Evolutionary conservation across 2,888 invertebrate species (phyloP).

Genomic region (Polydrusus cervinus): DNA sequence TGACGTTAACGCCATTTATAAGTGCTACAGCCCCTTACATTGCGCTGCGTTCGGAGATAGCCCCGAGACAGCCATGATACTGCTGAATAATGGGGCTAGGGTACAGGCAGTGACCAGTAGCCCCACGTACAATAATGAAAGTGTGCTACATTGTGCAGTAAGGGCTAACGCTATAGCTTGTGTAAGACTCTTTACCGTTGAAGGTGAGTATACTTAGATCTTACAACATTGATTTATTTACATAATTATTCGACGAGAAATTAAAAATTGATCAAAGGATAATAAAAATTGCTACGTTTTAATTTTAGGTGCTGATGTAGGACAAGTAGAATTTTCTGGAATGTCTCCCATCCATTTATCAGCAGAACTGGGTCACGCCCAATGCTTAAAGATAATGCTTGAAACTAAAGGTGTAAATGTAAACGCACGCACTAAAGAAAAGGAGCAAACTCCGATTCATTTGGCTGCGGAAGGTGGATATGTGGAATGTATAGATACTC

Average conservation of each 20-base stretch:
- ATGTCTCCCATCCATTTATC: slow-evolving; percentile 87
- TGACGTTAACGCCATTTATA: slow-evolving; percentile 80
- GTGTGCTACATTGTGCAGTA: slow-evolving; percentile 88
- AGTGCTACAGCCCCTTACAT: slow-evolving; percentile 88
- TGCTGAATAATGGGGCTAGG: slow-evolving; percentile 82
- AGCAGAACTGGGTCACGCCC: slow-evolving; percentile 85
- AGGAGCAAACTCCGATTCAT: slow-evolving; percentile 87
- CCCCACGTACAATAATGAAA: slow-evolving; percentile 79
- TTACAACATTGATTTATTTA: neutral
- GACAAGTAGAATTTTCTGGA: slow-evolving; percentile 83
- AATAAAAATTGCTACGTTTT: no score
- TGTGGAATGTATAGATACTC: slow-evolving; percentile 84
- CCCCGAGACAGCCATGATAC: slow-evolving; percentile 84
- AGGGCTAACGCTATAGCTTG: slow-evolving; percentile 89
- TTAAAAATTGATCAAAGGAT: no score
- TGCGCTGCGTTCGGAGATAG: slow-evolving; percentile 93
- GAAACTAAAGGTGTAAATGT: slow-evolving; percentile 83
- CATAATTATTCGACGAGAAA: no score
- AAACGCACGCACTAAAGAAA: slow-evolving; percentile 81
- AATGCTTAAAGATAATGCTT: slow-evolving; percentile 83
- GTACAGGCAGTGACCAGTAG: slow-evolving; percentile 79
- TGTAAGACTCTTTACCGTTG: slow-evolving; percentile 82
- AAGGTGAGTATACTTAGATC: slow-evolving; percentile 68
- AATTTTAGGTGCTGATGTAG: slow-evolving; percentile 77
- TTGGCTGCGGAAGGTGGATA: slow-evolving; percentile 92